phyloP scores from a whole-genome alignment of 2,888 invertebrate genomes.

The Apotomis turbidana region DNA sequence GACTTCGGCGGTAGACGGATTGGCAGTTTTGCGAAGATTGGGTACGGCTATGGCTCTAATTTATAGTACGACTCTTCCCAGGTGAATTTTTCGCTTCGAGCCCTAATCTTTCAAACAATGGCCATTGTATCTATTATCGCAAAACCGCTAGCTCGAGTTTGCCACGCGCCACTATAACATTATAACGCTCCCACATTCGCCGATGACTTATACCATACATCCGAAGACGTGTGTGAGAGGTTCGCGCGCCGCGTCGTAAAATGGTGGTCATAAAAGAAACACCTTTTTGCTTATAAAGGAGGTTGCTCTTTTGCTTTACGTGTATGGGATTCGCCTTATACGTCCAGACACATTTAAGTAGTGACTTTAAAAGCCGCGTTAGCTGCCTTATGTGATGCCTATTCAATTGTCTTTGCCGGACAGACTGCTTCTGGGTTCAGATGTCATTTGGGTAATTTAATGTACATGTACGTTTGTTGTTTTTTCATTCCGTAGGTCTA shows the following conservation, averaged over 20 bases:
- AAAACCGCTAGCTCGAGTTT: no score
- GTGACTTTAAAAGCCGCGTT: conserved; percentile 20
- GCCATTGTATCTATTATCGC: no score
- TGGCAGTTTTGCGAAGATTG: no score
- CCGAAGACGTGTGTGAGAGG: conserved; percentile 51
- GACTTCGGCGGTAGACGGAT: no score
- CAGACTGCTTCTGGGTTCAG: conserved; percentile 17
- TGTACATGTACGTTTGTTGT: background rate
- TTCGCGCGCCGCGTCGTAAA: conserved; percentile 66
- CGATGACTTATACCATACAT: conserved; percentile 10
- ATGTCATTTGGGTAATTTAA: conserved; percentile 6
- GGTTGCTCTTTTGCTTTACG: conserved; percentile 39
- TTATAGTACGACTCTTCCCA: no score
- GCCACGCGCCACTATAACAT: no score
- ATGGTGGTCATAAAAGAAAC: conserved; percentile 73
- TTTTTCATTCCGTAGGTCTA: background rate
- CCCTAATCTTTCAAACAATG: no score
- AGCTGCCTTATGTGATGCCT: conserved; percentile 30
- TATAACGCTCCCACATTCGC: background rate
- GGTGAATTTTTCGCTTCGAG: no score
- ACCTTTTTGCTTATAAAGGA: conserved; percentile 65
- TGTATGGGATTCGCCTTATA: conserved; percentile 37
- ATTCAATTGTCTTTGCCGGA: conserved; percentile 26
- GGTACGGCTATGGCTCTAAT: no score
- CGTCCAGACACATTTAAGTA: conserved; percentile 23